Evolutionary conservation across 2,888 invertebrate genomes (phyloP).

Genomic region (Acleris laterana): DNA sequence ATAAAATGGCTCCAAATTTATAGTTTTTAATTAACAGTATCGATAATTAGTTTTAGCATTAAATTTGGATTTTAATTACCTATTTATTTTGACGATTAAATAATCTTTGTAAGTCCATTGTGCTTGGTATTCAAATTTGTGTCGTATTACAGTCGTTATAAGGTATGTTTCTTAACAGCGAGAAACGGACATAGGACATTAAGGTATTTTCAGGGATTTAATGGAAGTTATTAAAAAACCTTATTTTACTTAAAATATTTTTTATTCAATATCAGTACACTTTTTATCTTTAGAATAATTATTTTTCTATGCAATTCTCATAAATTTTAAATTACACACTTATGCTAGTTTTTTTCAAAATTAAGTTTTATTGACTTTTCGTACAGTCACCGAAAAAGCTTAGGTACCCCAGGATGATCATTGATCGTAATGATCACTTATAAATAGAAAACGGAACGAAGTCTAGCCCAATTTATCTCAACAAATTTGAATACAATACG

Average conservation of each 20-base stretch:
- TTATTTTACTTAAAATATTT: conserved; percentile 22
- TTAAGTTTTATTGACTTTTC: too few relatives aligned
- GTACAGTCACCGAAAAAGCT: too few relatives aligned
- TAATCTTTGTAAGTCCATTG: not conserved
- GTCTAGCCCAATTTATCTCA: too few relatives aligned
- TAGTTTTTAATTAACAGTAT: not conserved
- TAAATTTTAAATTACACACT: conserved; percentile 3
- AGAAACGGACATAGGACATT: too few relatives aligned
- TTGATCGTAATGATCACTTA: too few relatives aligned
- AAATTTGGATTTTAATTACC: not conserved
- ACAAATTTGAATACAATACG: too few relatives aligned
- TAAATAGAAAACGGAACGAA: too few relatives aligned
- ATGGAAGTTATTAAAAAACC: not conserved
- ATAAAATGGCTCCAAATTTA: not conserved
- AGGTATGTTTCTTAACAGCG: too few relatives aligned
- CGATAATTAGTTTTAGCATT: not conserved
- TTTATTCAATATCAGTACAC: conserved; percentile 35
- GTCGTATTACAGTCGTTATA: too few relatives aligned
- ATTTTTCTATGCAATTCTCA: conserved; percentile 10
- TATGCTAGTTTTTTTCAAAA: not conserved
- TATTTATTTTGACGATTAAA: not conserved
- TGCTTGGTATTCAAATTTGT: too few relatives aligned
- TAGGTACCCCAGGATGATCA: too few relatives aligned
- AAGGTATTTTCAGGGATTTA: not conserved
- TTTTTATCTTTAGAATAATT: conserved; percentile 18